Conservation (phyloP, 2,113 vertebrate species). For the Pollimyrus isidori region DNA sequence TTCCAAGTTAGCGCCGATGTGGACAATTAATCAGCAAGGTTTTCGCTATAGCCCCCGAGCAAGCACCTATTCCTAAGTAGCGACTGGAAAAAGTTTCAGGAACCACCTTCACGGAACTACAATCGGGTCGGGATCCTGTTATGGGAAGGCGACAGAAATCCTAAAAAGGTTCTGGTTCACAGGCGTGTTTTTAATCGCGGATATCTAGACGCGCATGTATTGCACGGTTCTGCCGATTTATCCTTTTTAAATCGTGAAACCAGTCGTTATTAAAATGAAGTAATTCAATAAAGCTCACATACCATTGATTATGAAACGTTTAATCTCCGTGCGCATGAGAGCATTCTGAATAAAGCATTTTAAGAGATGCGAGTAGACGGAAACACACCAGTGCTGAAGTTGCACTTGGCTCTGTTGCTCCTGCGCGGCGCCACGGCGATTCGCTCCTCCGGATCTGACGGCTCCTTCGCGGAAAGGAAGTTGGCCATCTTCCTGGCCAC, state of each 20-base stretch:
- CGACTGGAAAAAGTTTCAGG: neutral
- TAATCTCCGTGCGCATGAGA: neutral
- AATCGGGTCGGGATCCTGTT: neutral
- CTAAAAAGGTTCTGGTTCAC: neutral
- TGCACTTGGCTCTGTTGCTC: conserved; percentile 42
- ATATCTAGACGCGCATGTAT: neutral
- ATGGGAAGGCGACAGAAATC: neutral
- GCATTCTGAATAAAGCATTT: neutral
- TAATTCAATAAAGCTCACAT: neutral
- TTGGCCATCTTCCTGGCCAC: conserved; percentile 58
- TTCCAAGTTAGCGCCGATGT: too few relatives aligned
- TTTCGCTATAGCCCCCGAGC: too few relatives aligned
- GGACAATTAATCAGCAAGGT: too few relatives aligned
- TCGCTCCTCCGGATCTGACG: conserved; percentile 42
- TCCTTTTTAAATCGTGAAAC: neutral
- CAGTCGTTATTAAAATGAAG: neutral
- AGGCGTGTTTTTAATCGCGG: neutral
- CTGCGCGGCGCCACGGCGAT: conserved; percentile 52
- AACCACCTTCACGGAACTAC: neutral
- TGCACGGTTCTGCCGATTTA: neutral
- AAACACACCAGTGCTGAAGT: too few relatives aligned
- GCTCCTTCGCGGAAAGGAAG: conserved; percentile 38
- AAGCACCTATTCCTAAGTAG: neutral
- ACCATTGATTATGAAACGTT: neutral
- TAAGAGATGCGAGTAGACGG: neutral